phyloP scores from a whole-genome alignment of 2,113 vertebrate genomes.

The Chamaetylas fuelleborni region DNA sequence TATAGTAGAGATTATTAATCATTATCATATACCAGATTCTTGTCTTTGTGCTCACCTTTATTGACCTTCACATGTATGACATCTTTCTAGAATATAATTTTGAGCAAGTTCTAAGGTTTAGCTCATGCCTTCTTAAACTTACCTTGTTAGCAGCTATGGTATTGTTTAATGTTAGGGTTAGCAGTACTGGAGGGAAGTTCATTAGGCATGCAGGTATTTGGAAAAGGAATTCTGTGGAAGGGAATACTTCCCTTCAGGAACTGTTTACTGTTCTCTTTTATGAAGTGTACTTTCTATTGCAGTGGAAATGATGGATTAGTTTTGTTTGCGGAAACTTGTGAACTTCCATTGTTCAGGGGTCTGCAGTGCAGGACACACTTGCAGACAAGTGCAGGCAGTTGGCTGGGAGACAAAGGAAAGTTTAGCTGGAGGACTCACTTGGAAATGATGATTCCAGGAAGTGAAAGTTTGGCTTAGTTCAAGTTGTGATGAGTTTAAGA shows the following conservation, averaged over 20 bases:
- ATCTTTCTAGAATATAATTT: not conserved
- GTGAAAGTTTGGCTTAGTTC: constrained; percentile 13
- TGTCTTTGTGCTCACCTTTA: not conserved
- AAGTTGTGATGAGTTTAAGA: not conserved
- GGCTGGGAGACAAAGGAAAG: not conserved
- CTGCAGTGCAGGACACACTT: not conserved
- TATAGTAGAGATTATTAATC: not conserved
- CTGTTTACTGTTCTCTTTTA: not conserved
- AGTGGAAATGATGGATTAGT: constrained; percentile 6
- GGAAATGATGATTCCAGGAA: not conserved
- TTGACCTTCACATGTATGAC: not conserved
- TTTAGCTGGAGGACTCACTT: not conserved
- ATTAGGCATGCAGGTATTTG: not conserved
- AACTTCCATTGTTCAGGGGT: constrained; percentile 18
- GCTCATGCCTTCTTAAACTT: not conserved
- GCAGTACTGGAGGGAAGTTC: not conserved
- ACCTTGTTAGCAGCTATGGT: not conserved
- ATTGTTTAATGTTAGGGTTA: not conserved
- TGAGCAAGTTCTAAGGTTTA: not conserved
- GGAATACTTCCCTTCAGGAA: not conserved
- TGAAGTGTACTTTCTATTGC: not conserved
- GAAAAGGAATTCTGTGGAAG: not conserved
- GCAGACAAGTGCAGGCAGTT: not conserved
- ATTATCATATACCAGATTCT: not conserved
- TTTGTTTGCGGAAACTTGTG: constrained; percentile 1